These are phyloP conservation scores for Ptychoptera contaminata DNA, from an alignment of 2,888 invertebrate species.

Conservation along the genomic window DNA sequence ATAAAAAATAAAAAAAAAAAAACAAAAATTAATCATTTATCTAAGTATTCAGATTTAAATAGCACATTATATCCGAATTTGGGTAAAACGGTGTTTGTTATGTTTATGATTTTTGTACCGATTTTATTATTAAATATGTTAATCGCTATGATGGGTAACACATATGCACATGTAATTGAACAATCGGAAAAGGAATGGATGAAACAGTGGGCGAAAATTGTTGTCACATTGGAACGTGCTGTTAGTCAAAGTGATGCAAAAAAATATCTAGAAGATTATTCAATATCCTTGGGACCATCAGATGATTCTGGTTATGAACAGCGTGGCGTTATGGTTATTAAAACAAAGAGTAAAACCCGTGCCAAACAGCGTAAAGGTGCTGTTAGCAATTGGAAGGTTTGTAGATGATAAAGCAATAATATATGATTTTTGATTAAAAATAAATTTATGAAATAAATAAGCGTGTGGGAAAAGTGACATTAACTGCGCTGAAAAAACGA, in stretches of 20 bases:
- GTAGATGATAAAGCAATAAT: neutral
- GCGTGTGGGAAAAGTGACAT: constrained; percentile 78
- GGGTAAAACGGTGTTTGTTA: constrained; percentile 88
- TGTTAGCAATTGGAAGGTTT: constrained; percentile 91
- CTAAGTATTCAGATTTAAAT: constrained; percentile 83
- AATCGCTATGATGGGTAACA: constrained; percentile 99
- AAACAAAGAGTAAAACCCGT: constrained; percentile 88
- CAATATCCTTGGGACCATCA: constrained; percentile 74
- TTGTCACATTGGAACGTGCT: constrained; percentile 87
- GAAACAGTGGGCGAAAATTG: constrained; percentile 99
- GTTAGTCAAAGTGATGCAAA: constrained; percentile 82
- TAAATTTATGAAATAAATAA: constrained; percentile 8
- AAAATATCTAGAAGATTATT: constrained; percentile 86
- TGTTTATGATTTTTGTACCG: constrained; percentile 97
- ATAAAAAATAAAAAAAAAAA: too few species aligned
- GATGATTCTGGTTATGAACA: constrained; percentile 74
- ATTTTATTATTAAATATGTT: constrained; percentile 90
- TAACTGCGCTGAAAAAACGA: constrained; percentile 63
- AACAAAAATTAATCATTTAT: constrained; percentile 3
- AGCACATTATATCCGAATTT: constrained; percentile 81
- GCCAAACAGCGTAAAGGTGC: constrained; percentile 95
- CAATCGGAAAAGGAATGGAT: constrained; percentile 99
- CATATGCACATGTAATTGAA: constrained; percentile 93
- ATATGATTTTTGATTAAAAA: neutral
- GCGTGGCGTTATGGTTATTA: constrained; percentile 94